Evolutionary conservation across 2,888 invertebrate species (phyloP), one percentile per base, ranked within the genome.

Genomic region (Pyrocoelia pectoralis): DNA sequence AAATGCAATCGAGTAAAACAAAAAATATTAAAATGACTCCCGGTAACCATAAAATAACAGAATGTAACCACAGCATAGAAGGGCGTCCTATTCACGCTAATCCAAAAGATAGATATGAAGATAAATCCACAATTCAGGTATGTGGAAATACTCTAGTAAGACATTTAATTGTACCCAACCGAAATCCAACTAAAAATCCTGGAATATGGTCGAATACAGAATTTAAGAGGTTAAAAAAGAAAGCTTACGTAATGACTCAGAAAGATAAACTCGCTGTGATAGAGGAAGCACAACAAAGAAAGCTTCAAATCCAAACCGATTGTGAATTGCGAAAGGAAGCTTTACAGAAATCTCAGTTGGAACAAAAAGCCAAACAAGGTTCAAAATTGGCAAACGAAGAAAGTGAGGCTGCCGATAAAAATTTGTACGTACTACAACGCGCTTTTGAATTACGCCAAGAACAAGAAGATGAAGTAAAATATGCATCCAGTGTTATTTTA

Each of bases 401-500:
- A 70, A 77, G 79, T 1, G 85, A 85, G 59, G 84, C 85, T 0
- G 78, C 80, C 10, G 77, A 78, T 24, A 83, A 83, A 62, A 83
- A 82, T 10, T 76, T 82, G 66, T 81, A 84, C 62, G 72, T 86
- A 1, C 73, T 87, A 2, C 80, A 84, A 61, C 78, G 86, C 66
- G 86, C 87, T 0, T 76, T 81, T 50, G 83, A 85, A 64, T 71
- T 87, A 41, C 80, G 82, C 54, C 81, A 85, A 60, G 87, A 87
- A 69, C 84, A 87, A 73, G 88, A 84, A 74, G 91, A 84, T 76
- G 88, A 85, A 84, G 89, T 85, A 71, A 91, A 89, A 79, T 85
- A 83, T 17, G 91, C 92, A 66, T 94, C 93, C 79, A 87, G 88
- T 61, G 84, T 94, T 66, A 92, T 95, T 72, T 81, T 94, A 9